phyloP scores from a whole-genome alignment of 2,113 vertebrate species.

The Hemiprocne comata region DNA sequence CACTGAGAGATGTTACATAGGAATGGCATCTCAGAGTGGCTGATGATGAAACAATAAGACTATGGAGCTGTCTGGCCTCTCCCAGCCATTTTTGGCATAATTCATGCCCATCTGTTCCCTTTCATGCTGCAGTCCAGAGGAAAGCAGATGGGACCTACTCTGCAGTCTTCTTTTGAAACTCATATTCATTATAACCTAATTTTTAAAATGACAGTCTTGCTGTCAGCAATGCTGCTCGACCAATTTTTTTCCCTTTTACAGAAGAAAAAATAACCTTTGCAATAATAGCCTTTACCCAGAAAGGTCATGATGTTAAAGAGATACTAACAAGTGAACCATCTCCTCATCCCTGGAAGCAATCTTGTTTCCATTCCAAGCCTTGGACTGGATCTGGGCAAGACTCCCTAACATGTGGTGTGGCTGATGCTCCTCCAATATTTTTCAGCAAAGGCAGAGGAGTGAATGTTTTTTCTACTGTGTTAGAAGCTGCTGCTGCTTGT shows the following conservation, averaged over 20 bases:
- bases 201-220: constrained; percentile 50
- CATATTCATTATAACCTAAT: constrained; percentile 64
- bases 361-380: constrained; percentile 18
- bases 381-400: neutral
- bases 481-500: neutral
- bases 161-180: constrained; percentile 46
- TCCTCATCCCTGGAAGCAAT: neutral
- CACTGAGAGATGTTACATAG: neutral
- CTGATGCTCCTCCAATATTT: constrained; percentile 2
- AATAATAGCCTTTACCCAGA: neutral
- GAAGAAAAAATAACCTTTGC: constrained; percentile 25
- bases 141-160: constrained; percentile 63
- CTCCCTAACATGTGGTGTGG: neutral
- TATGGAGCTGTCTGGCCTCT: neutral
- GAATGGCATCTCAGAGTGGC: neutral
- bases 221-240: constrained; percentile 31
- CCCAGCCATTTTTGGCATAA: constrained; percentile 30
- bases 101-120: constrained; percentile 60
- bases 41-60: neutral
- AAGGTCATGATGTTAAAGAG: constrained; percentile 25
- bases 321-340: constrained; percentile 3
- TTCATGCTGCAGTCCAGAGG: constrained; percentile 45
- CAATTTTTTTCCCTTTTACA: neutral
- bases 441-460: neutral
- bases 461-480: neutral